phyloP scores from a whole-genome alignment of 1,140 invertebrate species.

The Oscheius sp. region DNA sequence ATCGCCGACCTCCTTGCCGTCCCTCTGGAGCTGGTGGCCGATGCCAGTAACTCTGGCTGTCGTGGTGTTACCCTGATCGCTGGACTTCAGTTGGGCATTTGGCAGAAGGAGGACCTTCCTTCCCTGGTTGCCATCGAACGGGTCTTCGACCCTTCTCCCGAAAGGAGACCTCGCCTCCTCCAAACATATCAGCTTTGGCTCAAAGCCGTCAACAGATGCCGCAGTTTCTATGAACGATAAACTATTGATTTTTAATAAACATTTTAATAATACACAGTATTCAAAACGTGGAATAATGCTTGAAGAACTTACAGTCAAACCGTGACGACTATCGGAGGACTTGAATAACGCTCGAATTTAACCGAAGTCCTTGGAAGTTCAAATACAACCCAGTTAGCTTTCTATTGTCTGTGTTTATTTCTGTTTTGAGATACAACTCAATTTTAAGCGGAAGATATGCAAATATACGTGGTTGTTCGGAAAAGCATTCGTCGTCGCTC shows the following conservation, averaged over 20 bases:
- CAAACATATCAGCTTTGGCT: constrained; percentile 30
- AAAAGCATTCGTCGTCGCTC: too few species aligned
- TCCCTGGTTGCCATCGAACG: constrained; percentile 10
- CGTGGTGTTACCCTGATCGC: constrained; percentile 53
- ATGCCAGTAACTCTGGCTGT: constrained; percentile 57
- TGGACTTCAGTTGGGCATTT: constrained; percentile 33
- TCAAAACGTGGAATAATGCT: too few species aligned
- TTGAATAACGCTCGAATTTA: too few species aligned
- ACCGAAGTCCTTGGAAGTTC: too few species aligned
- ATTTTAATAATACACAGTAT: too few species aligned
- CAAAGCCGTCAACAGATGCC: constrained; percentile 44
- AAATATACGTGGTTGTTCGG: too few species aligned
- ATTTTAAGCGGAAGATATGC: too few species aligned
- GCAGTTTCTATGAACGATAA: constrained; percentile 43
- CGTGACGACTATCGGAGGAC: too few species aligned
- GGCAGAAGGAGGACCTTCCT: neutral
- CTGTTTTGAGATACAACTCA: too few species aligned
- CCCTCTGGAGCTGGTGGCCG: constrained; percentile 70
- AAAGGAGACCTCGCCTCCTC: constrained; percentile 24
- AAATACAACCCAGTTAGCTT: too few species aligned
- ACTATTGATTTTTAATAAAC: constrained; percentile 4
- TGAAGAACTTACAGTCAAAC: too few species aligned
- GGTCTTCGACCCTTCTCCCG: constrained; percentile 29
- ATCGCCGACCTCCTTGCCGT: constrained; percentile 77
- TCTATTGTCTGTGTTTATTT: too few species aligned